A percentile compares a stretch with the other conserved stretches of the same genome.
Conservation (phyloP, 92 coral and sea anemone species). For the Virgularia gustaviana region DNA sequence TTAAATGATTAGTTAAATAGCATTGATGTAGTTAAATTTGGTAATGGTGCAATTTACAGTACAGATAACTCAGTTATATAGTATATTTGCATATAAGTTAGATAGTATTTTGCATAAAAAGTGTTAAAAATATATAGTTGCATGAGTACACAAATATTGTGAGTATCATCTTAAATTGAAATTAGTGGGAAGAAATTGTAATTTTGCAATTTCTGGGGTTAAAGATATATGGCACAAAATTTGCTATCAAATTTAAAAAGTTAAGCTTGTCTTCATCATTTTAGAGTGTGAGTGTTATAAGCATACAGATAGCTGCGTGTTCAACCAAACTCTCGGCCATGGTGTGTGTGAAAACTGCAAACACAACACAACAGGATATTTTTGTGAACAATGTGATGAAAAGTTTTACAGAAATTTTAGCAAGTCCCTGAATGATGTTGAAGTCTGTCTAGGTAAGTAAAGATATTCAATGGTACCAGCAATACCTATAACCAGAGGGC, state of each 20-base stretch:
- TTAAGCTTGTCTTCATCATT: slow-evolving; percentile 6
- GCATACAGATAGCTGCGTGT: slow-evolving; percentile 71
- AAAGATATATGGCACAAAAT: background rate
- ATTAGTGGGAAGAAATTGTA: no score
- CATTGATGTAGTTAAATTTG: no score
- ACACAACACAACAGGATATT: slow-evolving; percentile 78
- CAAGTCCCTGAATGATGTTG: slow-evolving; percentile 54
- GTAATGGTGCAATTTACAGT: no score
- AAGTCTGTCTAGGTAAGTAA: slow-evolving; percentile 74
- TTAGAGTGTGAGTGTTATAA: slow-evolving; percentile 74
- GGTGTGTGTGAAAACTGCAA: slow-evolving; percentile 79
- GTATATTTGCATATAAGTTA: no score
- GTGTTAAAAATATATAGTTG: no score
- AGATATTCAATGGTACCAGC: no score
- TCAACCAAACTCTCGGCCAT: slow-evolving; percentile 58
- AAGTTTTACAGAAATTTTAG: slow-evolving; percentile 78
- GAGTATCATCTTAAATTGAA: background rate
- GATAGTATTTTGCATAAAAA: no score
- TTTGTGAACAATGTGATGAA: slow-evolving; percentile 74
- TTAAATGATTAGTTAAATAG: background rate
- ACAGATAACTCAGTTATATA: no score
- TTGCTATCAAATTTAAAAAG: background rate
- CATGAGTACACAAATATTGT: background rate
- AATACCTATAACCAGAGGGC: no score
- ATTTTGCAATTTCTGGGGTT: background rate